Conservation (phyloP, 37 sponge, comb jelly and placozoan genomes). For the Axinella damicornis region DNA sequence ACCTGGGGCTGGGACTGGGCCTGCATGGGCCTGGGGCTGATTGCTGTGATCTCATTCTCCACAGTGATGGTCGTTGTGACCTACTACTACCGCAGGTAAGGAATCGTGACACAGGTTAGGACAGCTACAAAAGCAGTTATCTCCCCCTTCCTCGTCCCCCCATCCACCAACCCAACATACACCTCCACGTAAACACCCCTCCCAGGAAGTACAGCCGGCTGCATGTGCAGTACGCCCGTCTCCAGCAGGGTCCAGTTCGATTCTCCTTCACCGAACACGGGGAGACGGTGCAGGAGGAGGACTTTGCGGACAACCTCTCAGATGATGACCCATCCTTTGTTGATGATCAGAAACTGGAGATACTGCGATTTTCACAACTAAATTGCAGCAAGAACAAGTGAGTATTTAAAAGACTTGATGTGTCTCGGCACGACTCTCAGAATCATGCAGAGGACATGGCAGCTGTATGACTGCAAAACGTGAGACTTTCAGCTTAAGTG, state of each 20-base stretch:
- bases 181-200: no score
- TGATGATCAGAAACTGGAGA: not conserved
- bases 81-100: slow-evolving; percentile 34
- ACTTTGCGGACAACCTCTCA: slow-evolving; percentile 8
- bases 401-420: no score
- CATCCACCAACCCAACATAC: no score
- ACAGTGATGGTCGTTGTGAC: slow-evolving; percentile 3
- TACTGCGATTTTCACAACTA: no score
- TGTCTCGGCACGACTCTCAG: no score
- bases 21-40: slow-evolving; percentile 22
- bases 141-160: not conserved
- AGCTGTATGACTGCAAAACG: no score
- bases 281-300: no score
- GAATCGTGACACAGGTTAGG: not conserved
- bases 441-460: no score
- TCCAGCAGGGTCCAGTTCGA: slow-evolving; percentile 48
- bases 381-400: no score
- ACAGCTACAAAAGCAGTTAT: not conserved
- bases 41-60: slow-evolving; percentile 5
- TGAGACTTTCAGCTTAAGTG: no score
- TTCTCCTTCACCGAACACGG: slow-evolving; percentile 57
- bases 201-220: slow-evolving; percentile 59
- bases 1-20: not conserved
- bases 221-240: slow-evolving; percentile 59
- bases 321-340: slow-evolving; percentile 1